Evolutionary conservation across 2,113 vertebrate species (phyloP), one percentile per base, ranked within the genome.

Genomic region (Pomatorhinus ruficollis): DNA sequence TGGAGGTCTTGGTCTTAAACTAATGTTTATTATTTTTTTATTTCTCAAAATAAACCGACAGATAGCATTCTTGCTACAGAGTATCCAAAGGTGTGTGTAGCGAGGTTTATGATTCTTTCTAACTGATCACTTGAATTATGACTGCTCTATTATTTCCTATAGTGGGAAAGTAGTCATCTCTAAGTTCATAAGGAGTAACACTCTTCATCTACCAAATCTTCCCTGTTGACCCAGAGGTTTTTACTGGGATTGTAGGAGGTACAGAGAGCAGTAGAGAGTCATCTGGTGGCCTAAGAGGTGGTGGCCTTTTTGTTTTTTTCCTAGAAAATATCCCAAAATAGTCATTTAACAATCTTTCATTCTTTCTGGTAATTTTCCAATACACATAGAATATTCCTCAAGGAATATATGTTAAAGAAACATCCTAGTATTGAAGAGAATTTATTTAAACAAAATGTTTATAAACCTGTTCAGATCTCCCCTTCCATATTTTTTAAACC

Each of bases 201-300:
- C 4, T 47, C 1, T 49, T 6, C 15, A 59, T 45, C 49, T 66
- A 49, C 6, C 0, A 4, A 63, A 44, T 50, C 35, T 59, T 80
- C 24, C 25, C 8, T 45, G 18, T n/a, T 75, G 45, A 65, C 4
- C 0, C 84, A 31, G 75, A 66, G 6, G 2, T 12, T 87, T 90
- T 84, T 72, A 4, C 44, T 40, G 9, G 4, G 4, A 4, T 2
- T 23, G 4, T 16, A 4, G 4, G 15, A 15, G 33, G 2, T 37
- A 30, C 10, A 49, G 14, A 71, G 19, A 7, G 4, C 2, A 11
- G 4, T 10, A 30, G 6, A 21, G 24, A 2, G 2, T n/a, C 54
- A 30, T 5, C 2, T 70, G 18, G 24, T 71, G 24, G 8, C 6
- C 40, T 50, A 30, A 42, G 44, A 28, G 1, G 6, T 80, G 15